Evolutionary conservation across 2,888 invertebrate genomes (phyloP).

Genomic region (Pecten maximus): DNA sequence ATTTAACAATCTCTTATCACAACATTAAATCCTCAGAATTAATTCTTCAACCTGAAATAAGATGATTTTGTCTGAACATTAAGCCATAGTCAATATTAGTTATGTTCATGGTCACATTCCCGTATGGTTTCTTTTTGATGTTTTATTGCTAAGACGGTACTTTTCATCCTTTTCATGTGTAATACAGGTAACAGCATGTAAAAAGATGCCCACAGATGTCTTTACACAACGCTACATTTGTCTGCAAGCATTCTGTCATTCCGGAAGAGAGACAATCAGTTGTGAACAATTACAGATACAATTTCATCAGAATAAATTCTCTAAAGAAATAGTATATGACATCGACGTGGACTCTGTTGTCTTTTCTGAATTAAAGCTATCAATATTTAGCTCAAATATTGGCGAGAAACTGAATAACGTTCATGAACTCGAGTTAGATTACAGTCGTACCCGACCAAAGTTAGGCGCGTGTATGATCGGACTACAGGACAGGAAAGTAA

Average conservation of each 20-base stretch:
- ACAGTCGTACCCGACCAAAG: not conserved
- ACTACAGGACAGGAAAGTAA: slow-evolving; percentile 2
- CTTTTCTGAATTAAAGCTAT: not conserved
- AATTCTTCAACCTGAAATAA: too few species aligned
- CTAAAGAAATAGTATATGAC: slow-evolving; percentile 12
- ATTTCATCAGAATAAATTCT: not conserved
- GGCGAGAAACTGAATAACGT: slow-evolving; percentile 33
- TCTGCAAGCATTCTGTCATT: not conserved
- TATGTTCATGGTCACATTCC: too few species aligned
- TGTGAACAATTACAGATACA: not conserved
- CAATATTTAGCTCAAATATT: slow-evolving; percentile 7
- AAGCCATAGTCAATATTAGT: too few species aligned
- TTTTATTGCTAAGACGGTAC: too few species aligned
- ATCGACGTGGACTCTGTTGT: not conserved
- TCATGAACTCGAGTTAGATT: slow-evolving; percentile 37
- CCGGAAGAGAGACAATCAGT: not conserved
- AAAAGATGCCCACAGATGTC: not conserved
- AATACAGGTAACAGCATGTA: not conserved
- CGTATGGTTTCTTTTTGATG: too few species aligned
- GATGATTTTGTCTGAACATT: too few species aligned
- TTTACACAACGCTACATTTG: not conserved
- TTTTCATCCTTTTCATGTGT: not conserved
- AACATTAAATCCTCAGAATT: too few species aligned
- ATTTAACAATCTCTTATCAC: too few species aligned
- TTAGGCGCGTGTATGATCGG: slow-evolving; percentile 18